Conservation (phyloP, 2,113 vertebrate genomes). For the Trematomus loennbergii region DNA sequence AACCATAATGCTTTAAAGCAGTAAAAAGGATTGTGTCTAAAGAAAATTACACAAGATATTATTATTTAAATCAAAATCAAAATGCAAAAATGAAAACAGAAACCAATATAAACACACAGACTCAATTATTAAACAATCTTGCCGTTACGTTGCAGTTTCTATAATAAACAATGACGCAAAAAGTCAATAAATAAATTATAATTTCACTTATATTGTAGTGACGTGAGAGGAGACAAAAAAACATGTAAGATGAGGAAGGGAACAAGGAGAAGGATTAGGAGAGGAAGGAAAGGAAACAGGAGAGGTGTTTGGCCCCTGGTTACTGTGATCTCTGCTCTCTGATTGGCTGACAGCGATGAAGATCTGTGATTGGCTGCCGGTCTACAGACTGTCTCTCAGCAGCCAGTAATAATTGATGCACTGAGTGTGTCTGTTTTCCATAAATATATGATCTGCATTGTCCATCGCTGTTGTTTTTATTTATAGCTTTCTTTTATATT, state of each 20-base stretch:
- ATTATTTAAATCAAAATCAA: no score
- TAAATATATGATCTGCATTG: background rate
- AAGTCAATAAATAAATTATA: background rate
- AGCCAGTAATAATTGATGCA: slow-evolving; percentile 67
- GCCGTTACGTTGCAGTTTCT: background rate
- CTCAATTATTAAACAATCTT: no score
- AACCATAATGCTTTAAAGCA: no score
- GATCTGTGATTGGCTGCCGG: slow-evolving; percentile 29
- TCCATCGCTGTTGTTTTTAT: background rate
- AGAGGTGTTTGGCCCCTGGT: slow-evolving; percentile 12
- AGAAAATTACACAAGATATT: no score
- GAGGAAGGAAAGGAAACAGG: background rate
- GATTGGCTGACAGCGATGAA: slow-evolving; percentile 26
- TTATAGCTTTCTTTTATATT: background rate
- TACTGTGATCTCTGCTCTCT: slow-evolving; percentile 30
- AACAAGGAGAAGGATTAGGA: background rate
- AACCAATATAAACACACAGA: no score
- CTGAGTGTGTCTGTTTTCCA: background rate
- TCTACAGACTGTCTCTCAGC: slow-evolving; percentile 20
- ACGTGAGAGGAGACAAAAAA: background rate
- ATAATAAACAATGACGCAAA: background rate
- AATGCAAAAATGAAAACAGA: no score
- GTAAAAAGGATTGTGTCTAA: no score
- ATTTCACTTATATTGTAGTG: background rate
- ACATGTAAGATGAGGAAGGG: no score